Evolutionary conservation across 35 echinoderm and acorn worm genomes (phyloP), one percentile per base, ranked within the genome.

Genomic region (Strongylocentrotus purpuratus): DNA sequence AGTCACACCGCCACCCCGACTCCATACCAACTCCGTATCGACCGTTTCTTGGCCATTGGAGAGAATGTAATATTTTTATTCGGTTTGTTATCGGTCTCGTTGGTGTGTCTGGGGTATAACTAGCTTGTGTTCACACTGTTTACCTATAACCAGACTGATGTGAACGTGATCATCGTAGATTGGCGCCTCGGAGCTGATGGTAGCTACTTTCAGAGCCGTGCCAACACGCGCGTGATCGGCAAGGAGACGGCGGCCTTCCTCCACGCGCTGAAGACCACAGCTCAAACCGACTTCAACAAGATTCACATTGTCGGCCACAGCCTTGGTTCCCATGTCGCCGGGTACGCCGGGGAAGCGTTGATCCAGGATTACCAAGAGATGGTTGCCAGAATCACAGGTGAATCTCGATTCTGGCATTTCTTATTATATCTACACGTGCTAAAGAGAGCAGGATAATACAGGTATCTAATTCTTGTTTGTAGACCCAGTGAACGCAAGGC

Each of bases 221-320:
- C 97, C 5, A 96, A 98, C 94, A 98, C 96, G 18, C 28, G 96
- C 14, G 94, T 98, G 20, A 96, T 98, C 46, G 97, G 97, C 1
- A 96, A 94, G 0, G 97, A 98, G 85, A 94, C 91, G 11, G 91
- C 97, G 2, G 85, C 96, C 18, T 65, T 98, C 46, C 94, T 98
- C 10, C 92, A 96, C 18, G 33, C 47, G 58, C 95, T 98, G 22
- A 90, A 88, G 94, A 96, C 11, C 41, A 15, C 33, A 33, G 9
- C 0, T 47, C 96, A 94, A 4, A 90, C 90, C 25, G 88, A 61
- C 1, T 87, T 94, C 5, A 45, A 46, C 31, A 95, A 22, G 9
- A 95, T 96, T 85, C 98, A 99, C 78, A 94, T 99, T 31, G 94
- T 97, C 25, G 98, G 98, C 25, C 98, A 99, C 88, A 99, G 98